phyloP scores from a whole-genome alignment of 2,888 invertebrate species.

The Ormyrus rosae region DNA sequence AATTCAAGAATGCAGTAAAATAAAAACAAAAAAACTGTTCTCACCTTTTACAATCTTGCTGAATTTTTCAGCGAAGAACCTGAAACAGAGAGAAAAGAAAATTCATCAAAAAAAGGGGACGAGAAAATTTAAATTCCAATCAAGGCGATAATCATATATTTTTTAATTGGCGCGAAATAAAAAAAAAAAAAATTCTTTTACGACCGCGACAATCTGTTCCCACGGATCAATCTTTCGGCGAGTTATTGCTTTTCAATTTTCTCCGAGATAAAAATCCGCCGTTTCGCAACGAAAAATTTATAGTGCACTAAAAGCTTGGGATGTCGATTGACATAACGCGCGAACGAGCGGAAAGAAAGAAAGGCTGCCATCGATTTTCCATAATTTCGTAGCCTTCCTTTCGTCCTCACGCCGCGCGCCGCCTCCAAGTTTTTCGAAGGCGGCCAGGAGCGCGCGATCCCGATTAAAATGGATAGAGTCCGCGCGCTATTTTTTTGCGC shows the following conservation, averaged over 20 bases:
- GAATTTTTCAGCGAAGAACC: too few species aligned
- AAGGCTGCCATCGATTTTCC: not conserved
- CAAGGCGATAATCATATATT: too few species aligned
- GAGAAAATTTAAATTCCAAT: too few species aligned
- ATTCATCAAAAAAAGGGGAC: too few species aligned
- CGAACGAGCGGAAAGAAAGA: conserved; percentile 1
- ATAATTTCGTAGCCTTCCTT: conserved; percentile 7
- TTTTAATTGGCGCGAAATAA: not conserved
- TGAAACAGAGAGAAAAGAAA: too few species aligned
- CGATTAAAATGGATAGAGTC: too few species aligned
- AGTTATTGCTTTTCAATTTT: conserved; percentile 16
- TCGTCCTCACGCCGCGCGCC: not conserved
- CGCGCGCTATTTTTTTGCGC: too few species aligned
- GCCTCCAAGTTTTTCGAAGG: not conserved
- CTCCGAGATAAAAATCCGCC: conserved; percentile 17
- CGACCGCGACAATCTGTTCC: not conserved
- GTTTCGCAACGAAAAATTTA: conserved; percentile 30
- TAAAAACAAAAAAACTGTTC: too few species aligned
- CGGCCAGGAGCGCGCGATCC: too few species aligned
- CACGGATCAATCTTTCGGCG: conserved; percentile 5
- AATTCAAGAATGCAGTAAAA: too few species aligned
- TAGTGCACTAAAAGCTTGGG: conserved; percentile 23
- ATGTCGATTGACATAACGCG: conserved; percentile 30
- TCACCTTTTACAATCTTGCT: too few species aligned
- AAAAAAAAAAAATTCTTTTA: not conserved